phyloP scores from a whole-genome alignment of 2,888 invertebrate species.

The Cryptus armator region DNA sequence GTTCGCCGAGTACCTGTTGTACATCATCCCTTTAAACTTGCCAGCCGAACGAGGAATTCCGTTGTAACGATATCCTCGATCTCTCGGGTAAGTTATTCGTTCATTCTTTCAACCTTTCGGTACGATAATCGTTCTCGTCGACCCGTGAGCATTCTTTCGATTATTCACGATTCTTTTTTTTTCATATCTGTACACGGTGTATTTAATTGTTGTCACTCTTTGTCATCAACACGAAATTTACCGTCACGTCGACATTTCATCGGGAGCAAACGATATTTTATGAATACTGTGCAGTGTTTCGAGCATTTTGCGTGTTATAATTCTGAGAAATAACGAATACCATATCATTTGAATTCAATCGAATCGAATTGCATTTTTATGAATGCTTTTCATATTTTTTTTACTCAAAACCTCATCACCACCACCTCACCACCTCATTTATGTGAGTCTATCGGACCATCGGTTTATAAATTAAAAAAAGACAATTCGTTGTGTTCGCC shows the following conservation, averaged over 20 bases:
- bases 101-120: not conserved
- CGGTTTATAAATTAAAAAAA: not conserved
- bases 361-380: not conserved
- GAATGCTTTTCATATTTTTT: not conserved
- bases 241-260: not conserved
- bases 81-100: slow-evolving; percentile 36
- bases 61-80: slow-evolving; percentile 10
- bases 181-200: not conserved
- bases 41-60: slow-evolving; percentile 9
- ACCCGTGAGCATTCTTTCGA: not conserved
- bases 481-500: not conserved
- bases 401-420: too few species aligned
- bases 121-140: not conserved
- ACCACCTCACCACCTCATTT: not conserved
- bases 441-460: not conserved
- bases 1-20: slow-evolving; percentile 40
- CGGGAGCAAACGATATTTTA: not conserved
- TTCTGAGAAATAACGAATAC: not conserved
- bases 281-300: not conserved
- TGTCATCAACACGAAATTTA: not conserved
- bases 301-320: not conserved
- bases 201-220: not conserved
- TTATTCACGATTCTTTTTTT: not conserved
- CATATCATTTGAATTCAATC: too few species aligned
- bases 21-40: slow-evolving; percentile 56